These are phyloP conservation scores for Parauchenoglanis punctatus DNA, from an alignment of 2,797 vertebrate species.

Conservation along the genomic window DNA sequence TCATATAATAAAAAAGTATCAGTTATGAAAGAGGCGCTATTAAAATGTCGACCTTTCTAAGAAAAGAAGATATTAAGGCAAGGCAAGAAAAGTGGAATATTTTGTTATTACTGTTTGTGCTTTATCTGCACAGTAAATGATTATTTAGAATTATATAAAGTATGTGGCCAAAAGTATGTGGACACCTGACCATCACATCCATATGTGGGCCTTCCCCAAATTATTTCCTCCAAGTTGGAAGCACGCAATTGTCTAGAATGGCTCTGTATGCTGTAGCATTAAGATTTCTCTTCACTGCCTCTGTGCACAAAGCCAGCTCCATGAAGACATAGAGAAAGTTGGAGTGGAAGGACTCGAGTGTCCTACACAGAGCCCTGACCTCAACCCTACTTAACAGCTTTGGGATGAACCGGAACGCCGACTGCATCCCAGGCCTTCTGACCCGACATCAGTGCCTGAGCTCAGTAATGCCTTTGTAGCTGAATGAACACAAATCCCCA, in stretches of 20 bases:
- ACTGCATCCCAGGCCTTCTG: background rate
- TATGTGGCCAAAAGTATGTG: background rate
- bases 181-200: background rate
- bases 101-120: background rate
- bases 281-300: background rate
- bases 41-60: background rate
- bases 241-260: background rate
- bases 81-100: background rate
- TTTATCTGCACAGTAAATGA: conserved; percentile 1
- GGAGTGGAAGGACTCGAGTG: no score
- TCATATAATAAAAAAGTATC: background rate
- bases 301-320: background rate
- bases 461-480: background rate
- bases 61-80: background rate
- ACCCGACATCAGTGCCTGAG: background rate
- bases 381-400: background rate
- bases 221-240: background rate
- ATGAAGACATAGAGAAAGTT: background rate
- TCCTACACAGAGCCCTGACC: background rate
- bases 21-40: background rate
- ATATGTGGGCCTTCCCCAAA: background rate
- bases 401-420: background rate
- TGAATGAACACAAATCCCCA: background rate
- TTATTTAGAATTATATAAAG: background rate
- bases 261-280: background rate